A percentile compares a stretch with the other conserved stretches of the same genome.
phyloP scores from a whole-genome alignment of 2,888 invertebrate species.

The Peribatodes rhomboidaria region DNA sequence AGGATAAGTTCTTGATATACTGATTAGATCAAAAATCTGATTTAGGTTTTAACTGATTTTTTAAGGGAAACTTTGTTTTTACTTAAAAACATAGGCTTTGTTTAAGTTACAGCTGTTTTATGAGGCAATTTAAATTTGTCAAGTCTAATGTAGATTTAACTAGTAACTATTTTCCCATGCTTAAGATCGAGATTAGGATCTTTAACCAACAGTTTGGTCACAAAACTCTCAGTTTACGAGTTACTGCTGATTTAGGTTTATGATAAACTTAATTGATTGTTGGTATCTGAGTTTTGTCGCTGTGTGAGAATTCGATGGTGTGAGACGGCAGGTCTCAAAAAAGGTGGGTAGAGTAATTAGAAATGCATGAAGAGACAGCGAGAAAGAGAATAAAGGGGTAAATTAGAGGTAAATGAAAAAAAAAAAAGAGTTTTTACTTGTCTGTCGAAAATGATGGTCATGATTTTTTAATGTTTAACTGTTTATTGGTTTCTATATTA shows the following conservation, averaged over 20 bases:
- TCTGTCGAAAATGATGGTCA: too few relatives aligned
- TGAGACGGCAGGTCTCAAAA: background rate
- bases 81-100: too few relatives aligned
- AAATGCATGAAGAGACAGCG: background rate
- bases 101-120: too few relatives aligned
- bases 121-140: too few relatives aligned
- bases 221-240: constrained; percentile 35
- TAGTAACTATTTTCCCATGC: constrained; percentile 35
- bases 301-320: constrained; percentile 8
- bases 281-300: constrained; percentile 12
- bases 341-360: too few relatives aligned
- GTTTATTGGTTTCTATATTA: too few relatives aligned
- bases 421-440: too few relatives aligned
- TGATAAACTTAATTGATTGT: constrained; percentile 34
- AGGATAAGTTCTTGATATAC: too few relatives aligned
- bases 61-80: too few relatives aligned
- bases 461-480: too few relatives aligned
- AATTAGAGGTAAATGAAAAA: background rate
- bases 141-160: constrained; percentile 30
- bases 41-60: too few relatives aligned
- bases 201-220: constrained; percentile 28
- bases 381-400: background rate
- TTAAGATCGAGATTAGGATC: constrained; percentile 30
- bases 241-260: constrained; percentile 18
- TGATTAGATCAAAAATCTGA: too few relatives aligned